Base-by-base conservation (phyloP, 2,888 invertebrate species). In the Lucinisca nassula region DNA sequence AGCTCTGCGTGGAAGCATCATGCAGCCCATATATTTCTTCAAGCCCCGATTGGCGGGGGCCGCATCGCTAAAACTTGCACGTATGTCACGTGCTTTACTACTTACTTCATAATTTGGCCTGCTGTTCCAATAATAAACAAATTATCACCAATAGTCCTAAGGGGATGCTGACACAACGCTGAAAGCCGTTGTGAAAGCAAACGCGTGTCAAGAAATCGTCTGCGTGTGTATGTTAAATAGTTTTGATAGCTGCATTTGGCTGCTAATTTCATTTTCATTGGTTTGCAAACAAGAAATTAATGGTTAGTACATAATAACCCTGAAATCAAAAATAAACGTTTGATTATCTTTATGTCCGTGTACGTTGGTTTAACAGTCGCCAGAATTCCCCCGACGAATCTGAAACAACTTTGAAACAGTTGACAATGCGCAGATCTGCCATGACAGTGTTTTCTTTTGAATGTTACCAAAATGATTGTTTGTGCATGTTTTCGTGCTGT, bases 111-210 rank as follows among this genome's bases (percentile, higher is more conserved):
- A n/a, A n/a, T n/a, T n/a, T n/a, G n/a, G n/a, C n/a, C n/a, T n/a
- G n/a, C n/a, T 55, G 55, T n/a, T 55, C 55, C n/a, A 55, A 4
- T n/a, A 55, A 55, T 55, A 55, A 55, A 55, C 55, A 55, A 55
- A 55, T 55, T 55, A 21, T 55, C 55, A 55, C 55, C 55, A 17
- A 55, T 8, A 21, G n/a, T 55, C 55, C 55, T 55, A 4, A n/a
- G 55, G 55, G 45, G n/a, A 4, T 21, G 21, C n/a, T 55, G 55
- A 55, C n/a, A 55, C n/a, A 17, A n/a, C n/a, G 55, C 55, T 21
- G 55, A 55, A n/a, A n/a, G n/a, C 55, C 55, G 55, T 21, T 55
- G 55, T 55, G 55, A 55, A 55, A 55, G 55, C 55, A 55, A 55
- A 55, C 55, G 55, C n/a, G 55, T 55, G 55, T 55, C 55, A 55